These are phyloP conservation scores for Brenthis ino DNA, from an alignment of 2,888 invertebrate species.

Conservation along the genomic window DNA sequence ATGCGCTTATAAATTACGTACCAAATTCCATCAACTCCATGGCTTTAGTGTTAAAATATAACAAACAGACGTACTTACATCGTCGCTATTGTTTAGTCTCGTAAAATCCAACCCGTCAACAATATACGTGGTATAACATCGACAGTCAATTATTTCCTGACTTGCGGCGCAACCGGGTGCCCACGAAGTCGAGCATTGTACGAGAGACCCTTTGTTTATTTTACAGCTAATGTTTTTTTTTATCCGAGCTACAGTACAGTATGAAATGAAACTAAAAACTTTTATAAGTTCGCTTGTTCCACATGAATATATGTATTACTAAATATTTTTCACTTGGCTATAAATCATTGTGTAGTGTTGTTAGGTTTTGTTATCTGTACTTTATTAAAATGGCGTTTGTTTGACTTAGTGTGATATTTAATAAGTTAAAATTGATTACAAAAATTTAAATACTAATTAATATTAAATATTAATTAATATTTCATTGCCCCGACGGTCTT, in stretches of 20 bases:
- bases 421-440: too few relatives aligned
- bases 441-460: too few relatives aligned
- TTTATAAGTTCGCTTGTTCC: background rate
- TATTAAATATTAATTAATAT: too few relatives aligned
- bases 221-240: slow-evolving; percentile 2
- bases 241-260: background rate
- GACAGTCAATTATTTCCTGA: slow-evolving; percentile 31
- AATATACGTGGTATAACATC: slow-evolving; percentile 7
- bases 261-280: slow-evolving; percentile 7
- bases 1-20: too few relatives aligned
- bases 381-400: too few relatives aligned
- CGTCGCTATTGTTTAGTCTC: background rate
- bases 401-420: too few relatives aligned
- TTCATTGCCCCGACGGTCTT: too few relatives aligned
- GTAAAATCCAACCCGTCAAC: background rate
- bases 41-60: too few relatives aligned
- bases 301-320: background rate
- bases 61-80: too few relatives aligned
- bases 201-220: slow-evolving; percentile 3
- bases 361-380: background rate
- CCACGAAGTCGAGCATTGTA: background rate
- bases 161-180: slow-evolving; percentile 13
- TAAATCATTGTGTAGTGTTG: background rate
- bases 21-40: too few relatives aligned
- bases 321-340: background rate